Conservation (phyloP, 2,113 vertebrate species). For the Cyanocitta stelleri region DNA sequence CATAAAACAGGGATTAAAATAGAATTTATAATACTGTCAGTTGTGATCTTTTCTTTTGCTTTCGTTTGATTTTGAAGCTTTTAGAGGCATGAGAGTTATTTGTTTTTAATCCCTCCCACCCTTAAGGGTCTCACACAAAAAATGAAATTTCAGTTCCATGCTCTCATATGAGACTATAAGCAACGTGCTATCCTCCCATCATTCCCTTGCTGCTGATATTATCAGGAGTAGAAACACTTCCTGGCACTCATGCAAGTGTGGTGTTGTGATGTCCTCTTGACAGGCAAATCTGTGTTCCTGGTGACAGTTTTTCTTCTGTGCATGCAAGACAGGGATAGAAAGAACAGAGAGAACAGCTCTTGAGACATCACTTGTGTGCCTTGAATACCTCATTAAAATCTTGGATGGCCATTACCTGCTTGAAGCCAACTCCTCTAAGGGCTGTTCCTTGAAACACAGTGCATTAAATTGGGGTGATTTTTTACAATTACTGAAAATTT, state of each 20-base stretch:
- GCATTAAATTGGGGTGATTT: neutral
- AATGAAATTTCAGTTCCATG: neutral
- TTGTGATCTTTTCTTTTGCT: neutral
- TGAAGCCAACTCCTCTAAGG: neutral
- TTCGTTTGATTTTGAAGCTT: neutral
- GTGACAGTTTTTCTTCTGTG: neutral
- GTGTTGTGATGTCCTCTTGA: neutral
- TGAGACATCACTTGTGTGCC: neutral
- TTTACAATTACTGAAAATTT: neutral
- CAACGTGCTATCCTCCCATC: neutral
- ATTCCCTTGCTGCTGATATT: neutral
- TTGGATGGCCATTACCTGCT: neutral
- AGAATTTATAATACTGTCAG: neutral
- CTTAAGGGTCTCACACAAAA: neutral
- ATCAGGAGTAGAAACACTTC: neutral
- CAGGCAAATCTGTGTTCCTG: neutral
- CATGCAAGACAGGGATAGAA: neutral
- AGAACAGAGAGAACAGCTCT: neutral
- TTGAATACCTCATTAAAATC: neutral
- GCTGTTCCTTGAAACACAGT: neutral
- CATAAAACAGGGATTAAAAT: neutral
- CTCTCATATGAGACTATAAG: neutral
- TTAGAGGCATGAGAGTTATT: neutral
- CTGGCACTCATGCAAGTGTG: neutral
- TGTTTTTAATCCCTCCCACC: neutral